Evolutionary conservation across 2,888 invertebrate species (phyloP).

Genomic region (Acleris literana): DNA sequence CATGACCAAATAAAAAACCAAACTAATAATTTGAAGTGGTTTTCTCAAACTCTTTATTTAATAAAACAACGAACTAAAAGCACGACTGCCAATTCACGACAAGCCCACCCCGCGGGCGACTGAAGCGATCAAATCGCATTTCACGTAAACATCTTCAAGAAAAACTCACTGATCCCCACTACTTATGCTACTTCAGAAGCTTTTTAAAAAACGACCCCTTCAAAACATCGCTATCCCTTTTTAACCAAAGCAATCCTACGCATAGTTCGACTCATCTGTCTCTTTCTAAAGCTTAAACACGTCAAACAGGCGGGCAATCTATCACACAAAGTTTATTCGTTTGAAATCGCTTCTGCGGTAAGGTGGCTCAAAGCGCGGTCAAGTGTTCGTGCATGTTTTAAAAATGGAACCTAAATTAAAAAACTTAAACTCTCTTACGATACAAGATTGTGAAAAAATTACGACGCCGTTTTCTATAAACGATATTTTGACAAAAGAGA

Average conservation of each 20-base stretch:
- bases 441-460: conserved; percentile 74
- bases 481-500: conserved; percentile 86
- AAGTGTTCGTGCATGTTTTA: conserved; percentile 59
- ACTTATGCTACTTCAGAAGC: conserved; percentile 77
- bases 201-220: conserved; percentile 77
- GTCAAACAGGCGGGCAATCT: conserved; percentile 78
- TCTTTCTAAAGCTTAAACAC: conserved; percentile 73
- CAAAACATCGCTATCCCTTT: conserved; percentile 58
- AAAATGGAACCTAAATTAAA: conserved; percentile 77
- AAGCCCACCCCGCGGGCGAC: conserved; percentile 56
- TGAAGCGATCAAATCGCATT: conserved; percentile 77
- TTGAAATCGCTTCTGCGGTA: conserved; percentile 79
- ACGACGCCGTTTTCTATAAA: conserved; percentile 89
- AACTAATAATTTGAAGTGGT: no score
- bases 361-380: conserved; percentile 67
- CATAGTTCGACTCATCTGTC: conserved; percentile 50
- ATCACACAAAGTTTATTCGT: conserved; percentile 81
- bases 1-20: no score
- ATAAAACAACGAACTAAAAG: background rate
- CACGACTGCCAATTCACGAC: conserved; percentile 53
- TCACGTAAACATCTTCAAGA: conserved; percentile 83
- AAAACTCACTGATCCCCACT: conserved; percentile 82
- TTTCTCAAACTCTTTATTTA: no score
- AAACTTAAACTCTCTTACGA: conserved; percentile 60
- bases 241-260: conserved; percentile 37